Evolutionary conservation across 2,888 invertebrate genomes (phyloP).

Genomic region (Megastigmus dorsalis): DNA sequence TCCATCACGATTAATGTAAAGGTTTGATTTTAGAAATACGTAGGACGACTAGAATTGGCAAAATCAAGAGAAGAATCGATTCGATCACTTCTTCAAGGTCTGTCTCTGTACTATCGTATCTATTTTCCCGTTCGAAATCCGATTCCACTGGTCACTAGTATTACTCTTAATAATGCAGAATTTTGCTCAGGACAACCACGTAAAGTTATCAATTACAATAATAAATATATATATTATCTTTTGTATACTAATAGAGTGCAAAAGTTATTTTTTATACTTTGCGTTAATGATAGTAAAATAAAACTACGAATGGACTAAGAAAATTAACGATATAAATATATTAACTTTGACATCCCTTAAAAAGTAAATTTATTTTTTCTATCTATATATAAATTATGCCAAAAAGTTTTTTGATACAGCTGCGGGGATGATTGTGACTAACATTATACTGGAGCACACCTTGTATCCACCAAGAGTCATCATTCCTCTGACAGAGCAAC

Average conservation of each 20-base stretch:
- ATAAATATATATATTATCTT: background rate
- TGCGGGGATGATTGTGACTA: constrained; percentile 66
- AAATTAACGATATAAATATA: too few species aligned
- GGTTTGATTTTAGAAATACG: constrained; percentile 65
- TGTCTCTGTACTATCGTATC: constrained; percentile 64
- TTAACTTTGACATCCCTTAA: too few species aligned
- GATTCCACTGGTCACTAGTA: constrained; percentile 63
- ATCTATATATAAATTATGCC: background rate
- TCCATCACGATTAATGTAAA: too few species aligned
- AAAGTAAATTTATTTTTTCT: background rate
- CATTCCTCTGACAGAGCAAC: constrained; percentile 39
- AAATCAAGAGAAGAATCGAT: constrained; percentile 63
- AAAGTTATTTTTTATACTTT: background rate
- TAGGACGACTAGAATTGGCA: constrained; percentile 66
- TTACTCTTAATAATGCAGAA: constrained; percentile 63
- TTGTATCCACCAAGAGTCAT: constrained; percentile 65
- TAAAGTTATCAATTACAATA: constrained; percentile 49
- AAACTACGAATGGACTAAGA: background rate
- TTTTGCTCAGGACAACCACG: constrained; percentile 65
- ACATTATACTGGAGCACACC: constrained; percentile 71
- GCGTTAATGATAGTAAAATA: background rate
- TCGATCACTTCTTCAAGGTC: constrained; percentile 60
- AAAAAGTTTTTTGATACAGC: constrained; percentile 57
- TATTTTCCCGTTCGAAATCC: constrained; percentile 67
- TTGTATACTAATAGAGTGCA: background rate